phyloP scores from a whole-genome alignment of 2,888 invertebrate genomes.

The Phorcus lineatus region DNA sequence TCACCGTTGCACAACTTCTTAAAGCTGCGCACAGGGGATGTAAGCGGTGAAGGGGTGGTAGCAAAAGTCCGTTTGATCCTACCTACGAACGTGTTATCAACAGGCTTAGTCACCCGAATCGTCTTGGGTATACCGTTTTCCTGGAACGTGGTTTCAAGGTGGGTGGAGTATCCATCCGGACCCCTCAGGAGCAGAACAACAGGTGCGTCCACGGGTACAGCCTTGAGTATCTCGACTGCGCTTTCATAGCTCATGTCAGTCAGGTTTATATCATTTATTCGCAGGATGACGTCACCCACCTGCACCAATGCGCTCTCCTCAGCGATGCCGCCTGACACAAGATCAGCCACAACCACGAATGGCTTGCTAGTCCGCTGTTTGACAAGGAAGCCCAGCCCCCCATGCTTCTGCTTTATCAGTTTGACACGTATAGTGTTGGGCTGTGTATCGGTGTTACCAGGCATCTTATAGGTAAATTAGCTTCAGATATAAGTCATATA shows the following conservation, averaged over 20 bases:
- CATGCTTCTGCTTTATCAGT: constrained; percentile 60
- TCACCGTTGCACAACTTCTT: constrained; percentile 42
- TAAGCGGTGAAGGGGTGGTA: constrained; percentile 33
- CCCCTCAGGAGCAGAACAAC: constrained; percentile 67
- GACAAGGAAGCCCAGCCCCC: constrained; percentile 70
- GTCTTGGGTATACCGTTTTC: constrained; percentile 68
- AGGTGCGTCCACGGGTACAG: constrained; percentile 57
- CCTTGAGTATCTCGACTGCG: constrained; percentile 59
- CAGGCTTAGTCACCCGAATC: constrained; percentile 65
- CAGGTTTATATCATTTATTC: constrained; percentile 69
- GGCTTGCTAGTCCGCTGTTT: constrained; percentile 62
- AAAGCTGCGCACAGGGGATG: constrained; percentile 42
- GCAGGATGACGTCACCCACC: constrained; percentile 70
- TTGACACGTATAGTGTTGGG: constrained; percentile 67
- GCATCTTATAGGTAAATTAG: constrained; percentile 27
- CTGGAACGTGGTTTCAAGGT: constrained; percentile 68
- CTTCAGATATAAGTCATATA: too few species aligned
- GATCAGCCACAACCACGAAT: constrained; percentile 65
- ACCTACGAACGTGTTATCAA: constrained; percentile 60
- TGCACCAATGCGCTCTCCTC: constrained; percentile 69
- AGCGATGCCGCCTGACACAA: constrained; percentile 69
- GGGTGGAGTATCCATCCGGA: constrained; percentile 68
- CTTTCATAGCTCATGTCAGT: constrained; percentile 67
- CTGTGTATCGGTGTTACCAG: constrained; percentile 31
- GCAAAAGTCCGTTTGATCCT: constrained; percentile 57